Conservation (phyloP, 2,888 invertebrate genomes). For the Sarcophaga carnaria region DNA sequence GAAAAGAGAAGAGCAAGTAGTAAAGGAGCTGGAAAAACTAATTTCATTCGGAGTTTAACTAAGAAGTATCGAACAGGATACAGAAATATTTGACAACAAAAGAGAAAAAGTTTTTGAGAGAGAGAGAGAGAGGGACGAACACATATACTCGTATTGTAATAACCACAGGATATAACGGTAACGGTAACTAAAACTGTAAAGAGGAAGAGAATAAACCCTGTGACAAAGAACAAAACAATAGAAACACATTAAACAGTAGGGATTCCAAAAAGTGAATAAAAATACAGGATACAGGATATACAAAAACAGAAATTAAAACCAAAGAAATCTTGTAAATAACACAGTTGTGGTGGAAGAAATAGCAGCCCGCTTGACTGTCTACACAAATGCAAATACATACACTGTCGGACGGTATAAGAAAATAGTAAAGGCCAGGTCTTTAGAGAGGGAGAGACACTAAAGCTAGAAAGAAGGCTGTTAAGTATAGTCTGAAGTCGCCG, state of each 20-base stretch:
- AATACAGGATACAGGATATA: slow-evolving; percentile 4
- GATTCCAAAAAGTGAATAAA: slow-evolving; percentile 24
- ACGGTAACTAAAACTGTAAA: neutral
- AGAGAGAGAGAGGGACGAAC: no score
- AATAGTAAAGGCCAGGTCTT: no score
- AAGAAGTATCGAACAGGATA: neutral
- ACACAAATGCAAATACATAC: no score
- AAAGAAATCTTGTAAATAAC: neutral
- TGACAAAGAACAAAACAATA: neutral
- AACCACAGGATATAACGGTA: neutral
- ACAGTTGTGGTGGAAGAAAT: neutral
- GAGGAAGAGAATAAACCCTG: neutral
- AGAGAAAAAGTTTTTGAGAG: neutral
- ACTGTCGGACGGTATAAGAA: no score
- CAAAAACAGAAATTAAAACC: neutral
- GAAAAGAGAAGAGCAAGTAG: no score
- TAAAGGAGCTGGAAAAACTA: neutral
- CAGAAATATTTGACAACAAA: neutral
- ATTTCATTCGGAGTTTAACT: neutral
- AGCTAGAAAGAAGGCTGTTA: no score
- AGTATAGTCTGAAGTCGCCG: no score
- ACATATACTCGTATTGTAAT: neutral
- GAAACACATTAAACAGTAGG: slow-evolving; percentile 30
- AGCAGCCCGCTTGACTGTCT: no score
- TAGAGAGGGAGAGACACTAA: no score